These are phyloP conservation scores for Aphelinus certus DNA, from an alignment of 1,140 invertebrate genomes.

Conservation along the genomic window DNA sequence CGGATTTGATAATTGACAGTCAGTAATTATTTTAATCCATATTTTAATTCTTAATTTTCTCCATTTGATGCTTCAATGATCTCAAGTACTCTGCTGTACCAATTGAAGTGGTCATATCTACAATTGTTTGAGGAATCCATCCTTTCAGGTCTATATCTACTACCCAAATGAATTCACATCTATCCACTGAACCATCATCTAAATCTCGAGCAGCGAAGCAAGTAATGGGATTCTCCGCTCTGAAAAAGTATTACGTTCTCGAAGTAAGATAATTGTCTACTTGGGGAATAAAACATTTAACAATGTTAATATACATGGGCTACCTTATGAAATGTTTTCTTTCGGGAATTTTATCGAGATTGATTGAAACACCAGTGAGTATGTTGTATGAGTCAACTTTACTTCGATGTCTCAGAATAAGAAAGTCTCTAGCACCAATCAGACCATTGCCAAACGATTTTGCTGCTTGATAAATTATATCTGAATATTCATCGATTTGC, in stretches of 20 bases:
- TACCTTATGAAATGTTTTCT: constrained; percentile 46
- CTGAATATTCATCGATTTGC: constrained; percentile 74
- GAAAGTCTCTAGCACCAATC: constrained; percentile 75
- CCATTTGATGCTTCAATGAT: constrained; percentile 47
- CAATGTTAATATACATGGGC: too few species aligned
- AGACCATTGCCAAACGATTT: too few species aligned
- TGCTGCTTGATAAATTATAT: constrained; percentile 84
- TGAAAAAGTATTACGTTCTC: constrained; percentile 49
- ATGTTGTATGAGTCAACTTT: constrained; percentile 66
- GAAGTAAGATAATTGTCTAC: too few species aligned
- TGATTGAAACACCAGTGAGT: constrained; percentile 64
- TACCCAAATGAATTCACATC: constrained; percentile 76
- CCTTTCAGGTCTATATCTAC: constrained; percentile 79
- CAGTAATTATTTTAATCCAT: too few species aligned
- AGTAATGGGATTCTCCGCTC: constrained; percentile 78
- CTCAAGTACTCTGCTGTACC: constrained; percentile 54
- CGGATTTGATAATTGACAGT: too few species aligned
- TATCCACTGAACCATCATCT: constrained; percentile 52
- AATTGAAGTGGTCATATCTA: constrained; percentile 65
- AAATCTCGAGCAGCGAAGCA: constrained; percentile 73
- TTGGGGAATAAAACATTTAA: too few species aligned
- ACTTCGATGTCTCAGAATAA: constrained; percentile 77
- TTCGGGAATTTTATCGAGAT: constrained; percentile 51
- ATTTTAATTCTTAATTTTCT: too few species aligned
- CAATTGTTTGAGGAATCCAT: constrained; percentile 74